These are phyloP conservation scores for Andrena camellia DNA, from an alignment of 2,888 invertebrate genomes.

Conservation along the genomic window DNA sequence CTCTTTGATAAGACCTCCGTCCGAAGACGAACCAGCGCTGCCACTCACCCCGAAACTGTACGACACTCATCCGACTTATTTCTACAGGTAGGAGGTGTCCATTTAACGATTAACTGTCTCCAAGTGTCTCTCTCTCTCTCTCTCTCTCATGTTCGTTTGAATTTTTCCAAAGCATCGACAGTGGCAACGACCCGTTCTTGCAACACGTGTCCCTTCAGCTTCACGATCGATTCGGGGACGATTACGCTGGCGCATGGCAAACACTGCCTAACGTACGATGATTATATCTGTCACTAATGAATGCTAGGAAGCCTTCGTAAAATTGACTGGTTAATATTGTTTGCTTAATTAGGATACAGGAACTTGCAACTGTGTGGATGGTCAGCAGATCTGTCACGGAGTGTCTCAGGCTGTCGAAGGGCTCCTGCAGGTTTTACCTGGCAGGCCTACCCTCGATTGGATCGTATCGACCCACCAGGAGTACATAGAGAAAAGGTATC, in stretches of 20 bases:
- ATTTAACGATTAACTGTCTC: neutral
- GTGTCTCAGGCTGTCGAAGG: conserved; percentile 79
- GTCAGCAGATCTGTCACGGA: conserved; percentile 83
- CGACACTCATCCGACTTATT: conserved; percentile 83
- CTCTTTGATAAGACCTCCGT: conserved; percentile 88
- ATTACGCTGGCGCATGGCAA: conserved; percentile 80
- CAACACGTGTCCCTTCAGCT: conserved; percentile 78
- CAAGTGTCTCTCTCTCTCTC: neutral
- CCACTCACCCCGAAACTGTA: conserved; percentile 86
- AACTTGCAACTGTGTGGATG: conserved; percentile 85
- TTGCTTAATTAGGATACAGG: conserved; percentile 85
- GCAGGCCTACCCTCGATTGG: conserved; percentile 86
- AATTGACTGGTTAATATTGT: neutral
- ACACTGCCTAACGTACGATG: conserved; percentile 77
- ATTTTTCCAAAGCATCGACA: conserved; percentile 72
- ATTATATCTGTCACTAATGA: neutral
- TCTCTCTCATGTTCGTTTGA: neutral
- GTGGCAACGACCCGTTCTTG: conserved; percentile 75
- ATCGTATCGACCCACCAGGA: conserved; percentile 86
- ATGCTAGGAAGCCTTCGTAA: neutral
- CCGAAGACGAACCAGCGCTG: conserved; percentile 87
- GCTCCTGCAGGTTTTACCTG: conserved; percentile 83
- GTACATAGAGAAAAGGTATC: conserved; percentile 87
- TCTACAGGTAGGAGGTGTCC: conserved; percentile 80
- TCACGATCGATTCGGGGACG: conserved; percentile 79